A percentile compares a stretch with the other conserved stretches of the same genome.
These are phyloP conservation scores for Phasia obesa DNA, from an alignment of 2,888 invertebrate species.

Conservation along the genomic window DNA sequence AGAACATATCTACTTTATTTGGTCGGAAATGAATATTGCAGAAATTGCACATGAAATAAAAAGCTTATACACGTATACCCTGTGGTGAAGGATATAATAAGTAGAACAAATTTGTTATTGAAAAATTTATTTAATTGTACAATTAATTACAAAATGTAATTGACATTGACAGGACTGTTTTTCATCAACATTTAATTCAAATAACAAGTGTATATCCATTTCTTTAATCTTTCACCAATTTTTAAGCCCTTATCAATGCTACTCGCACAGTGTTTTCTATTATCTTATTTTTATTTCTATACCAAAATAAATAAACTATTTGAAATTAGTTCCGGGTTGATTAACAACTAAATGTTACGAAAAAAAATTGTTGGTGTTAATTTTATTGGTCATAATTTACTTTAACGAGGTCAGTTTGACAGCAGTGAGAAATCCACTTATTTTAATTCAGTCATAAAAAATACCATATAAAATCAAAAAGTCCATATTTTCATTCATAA, in stretches of 20 bases:
- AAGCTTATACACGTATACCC: background rate
- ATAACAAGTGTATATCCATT: no score
- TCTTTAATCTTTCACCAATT: background rate
- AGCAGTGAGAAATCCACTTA: conserved; percentile 58
- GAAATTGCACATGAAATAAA: no score
- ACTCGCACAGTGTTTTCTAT: background rate
- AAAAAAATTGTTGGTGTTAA: conserved; percentile 39
- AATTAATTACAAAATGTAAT: no score
- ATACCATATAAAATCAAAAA: conserved; percentile 19
- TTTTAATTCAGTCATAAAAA: conserved; percentile 52
- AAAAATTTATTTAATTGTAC: no score
- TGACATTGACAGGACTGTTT: no score
- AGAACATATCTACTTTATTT: no score
- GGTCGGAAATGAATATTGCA: no score
- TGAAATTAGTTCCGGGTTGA: conserved; percentile 65
- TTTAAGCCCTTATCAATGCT: background rate
- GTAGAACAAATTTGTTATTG: no score
- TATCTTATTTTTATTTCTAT: background rate
- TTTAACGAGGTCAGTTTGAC: conserved; percentile 68
- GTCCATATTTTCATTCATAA: conserved; percentile 63
- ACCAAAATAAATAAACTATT: conserved; percentile 2
- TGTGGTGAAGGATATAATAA: background rate
- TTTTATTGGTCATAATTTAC: conserved; percentile 67
- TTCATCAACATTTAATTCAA: no score
- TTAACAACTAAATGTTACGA: conserved; percentile 7